Conservation (phyloP, 2,113 vertebrate species). For the Miniopterus natalensis region DNA sequence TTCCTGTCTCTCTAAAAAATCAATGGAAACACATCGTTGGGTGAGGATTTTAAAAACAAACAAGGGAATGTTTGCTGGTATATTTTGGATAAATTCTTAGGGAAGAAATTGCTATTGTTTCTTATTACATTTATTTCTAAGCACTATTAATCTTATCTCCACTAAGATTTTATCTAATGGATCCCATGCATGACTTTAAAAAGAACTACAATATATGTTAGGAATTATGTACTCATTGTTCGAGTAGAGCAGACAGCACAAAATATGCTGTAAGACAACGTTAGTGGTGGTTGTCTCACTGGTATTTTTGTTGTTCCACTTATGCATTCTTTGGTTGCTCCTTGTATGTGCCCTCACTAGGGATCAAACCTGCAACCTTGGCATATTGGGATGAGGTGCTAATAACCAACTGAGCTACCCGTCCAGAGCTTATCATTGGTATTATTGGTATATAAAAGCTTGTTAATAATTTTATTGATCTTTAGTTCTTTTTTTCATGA, state of each 20-base stretch:
- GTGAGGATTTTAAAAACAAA: background rate
- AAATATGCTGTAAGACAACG: background rate
- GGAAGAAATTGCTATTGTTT: background rate
- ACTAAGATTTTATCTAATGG: background rate
- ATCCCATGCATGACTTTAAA: background rate
- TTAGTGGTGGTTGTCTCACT: background rate
- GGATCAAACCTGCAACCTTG: background rate
- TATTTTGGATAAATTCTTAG: background rate
- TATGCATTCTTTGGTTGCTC: background rate
- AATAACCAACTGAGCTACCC: background rate
- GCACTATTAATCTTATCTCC: background rate
- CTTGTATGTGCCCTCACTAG: background rate
- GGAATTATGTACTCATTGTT: background rate
- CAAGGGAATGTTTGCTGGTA: background rate
- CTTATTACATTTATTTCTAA: background rate
- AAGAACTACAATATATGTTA: background rate
- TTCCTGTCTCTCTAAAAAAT: background rate
- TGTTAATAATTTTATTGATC: background rate
- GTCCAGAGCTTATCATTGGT: background rate
- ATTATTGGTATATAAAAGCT: background rate
- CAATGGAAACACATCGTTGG: background rate
- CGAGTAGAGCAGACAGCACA: background rate
- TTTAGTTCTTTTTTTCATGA: constrained; percentile 62
- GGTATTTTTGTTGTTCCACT: background rate
- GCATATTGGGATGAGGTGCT: background rate